Evolutionary conservation across 2,888 invertebrate species (phyloP).

Genomic region (Seira musarum): DNA sequence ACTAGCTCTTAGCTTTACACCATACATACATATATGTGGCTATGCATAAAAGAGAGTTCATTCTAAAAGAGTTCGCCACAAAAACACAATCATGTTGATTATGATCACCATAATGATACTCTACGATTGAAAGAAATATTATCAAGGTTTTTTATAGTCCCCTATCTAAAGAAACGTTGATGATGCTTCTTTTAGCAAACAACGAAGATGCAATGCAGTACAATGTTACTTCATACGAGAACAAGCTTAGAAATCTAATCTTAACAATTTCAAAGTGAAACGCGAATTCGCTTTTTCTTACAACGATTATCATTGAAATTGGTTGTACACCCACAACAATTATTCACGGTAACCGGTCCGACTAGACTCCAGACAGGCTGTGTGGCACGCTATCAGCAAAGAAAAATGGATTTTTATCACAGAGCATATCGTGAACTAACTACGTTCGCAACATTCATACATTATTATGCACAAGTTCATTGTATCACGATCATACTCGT

Average conservation of each 20-base stretch:
- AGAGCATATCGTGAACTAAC: background rate
- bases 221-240: too few relatives aligned
- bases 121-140: background rate
- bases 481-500: background rate
- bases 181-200: too few relatives aligned
- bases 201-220: too few relatives aligned
- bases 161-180: too few relatives aligned
- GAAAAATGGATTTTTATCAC: slow-evolving; percentile 15
- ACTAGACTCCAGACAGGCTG: slow-evolving; percentile 17
- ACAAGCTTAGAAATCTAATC: too few relatives aligned
- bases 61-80: too few relatives aligned
- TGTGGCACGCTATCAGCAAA: background rate
- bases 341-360: slow-evolving; percentile 30
- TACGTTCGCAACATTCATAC: background rate
- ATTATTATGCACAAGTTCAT: background rate
- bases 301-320: slow-evolving; percentile 35
- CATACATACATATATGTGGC: background rate
- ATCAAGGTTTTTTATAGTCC: too few relatives aligned
- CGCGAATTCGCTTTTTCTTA: slow-evolving; percentile 1
- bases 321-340: slow-evolving; percentile 43
- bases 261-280: background rate
- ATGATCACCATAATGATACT: background rate
- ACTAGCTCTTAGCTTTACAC: background rate
- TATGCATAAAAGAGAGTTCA: too few relatives aligned
- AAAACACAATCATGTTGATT: background rate